Percentiles rank a stretch among this genome's conserved stretches.
These are phyloP conservation scores for Vulpes vulpes DNA, from an alignment of 2,113 vertebrate species.

Conservation along the genomic window DNA sequence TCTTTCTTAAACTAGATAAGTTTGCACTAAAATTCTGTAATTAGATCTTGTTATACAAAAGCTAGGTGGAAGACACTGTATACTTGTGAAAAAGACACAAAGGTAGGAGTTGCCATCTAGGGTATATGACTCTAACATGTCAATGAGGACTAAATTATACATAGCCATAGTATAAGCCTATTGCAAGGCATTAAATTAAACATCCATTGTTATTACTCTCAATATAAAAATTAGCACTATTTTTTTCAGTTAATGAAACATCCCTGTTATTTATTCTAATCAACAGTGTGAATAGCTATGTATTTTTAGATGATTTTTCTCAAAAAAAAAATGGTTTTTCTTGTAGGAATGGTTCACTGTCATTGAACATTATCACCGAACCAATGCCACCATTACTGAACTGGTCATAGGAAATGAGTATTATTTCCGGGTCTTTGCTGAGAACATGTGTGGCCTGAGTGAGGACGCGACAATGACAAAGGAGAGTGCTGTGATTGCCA, in stretches of 20 bases:
- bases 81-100: constrained; percentile 17
- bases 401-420: constrained; percentile 98
- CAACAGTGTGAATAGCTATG: not conserved
- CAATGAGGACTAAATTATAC: not conserved
- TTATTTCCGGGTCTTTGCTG: constrained; percentile 96
- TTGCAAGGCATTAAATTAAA: not conserved
- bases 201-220: not conserved
- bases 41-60: constrained; percentile 3
- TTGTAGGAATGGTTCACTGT: constrained; percentile 92
- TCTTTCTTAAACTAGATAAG: not conserved
- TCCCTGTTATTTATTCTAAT: constrained; percentile 10
- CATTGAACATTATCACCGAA: constrained; percentile 97
- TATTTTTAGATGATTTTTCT: constrained; percentile 10
- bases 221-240: not conserved
- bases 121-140: not conserved
- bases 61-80: not conserved
- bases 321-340: not conserved
- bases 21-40: not conserved
- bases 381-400: constrained; percentile 94
- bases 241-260: not conserved
- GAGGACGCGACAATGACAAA: constrained; percentile 95
- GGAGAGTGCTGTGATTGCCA: constrained; percentile 95
- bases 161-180: not conserved
- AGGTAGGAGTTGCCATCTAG: not conserved
- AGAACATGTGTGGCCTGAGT: constrained; percentile 98